These are phyloP conservation scores for Cuniculus paca DNA, from an alignment of 2,797 vertebrate species.

Conservation along the genomic window DNA sequence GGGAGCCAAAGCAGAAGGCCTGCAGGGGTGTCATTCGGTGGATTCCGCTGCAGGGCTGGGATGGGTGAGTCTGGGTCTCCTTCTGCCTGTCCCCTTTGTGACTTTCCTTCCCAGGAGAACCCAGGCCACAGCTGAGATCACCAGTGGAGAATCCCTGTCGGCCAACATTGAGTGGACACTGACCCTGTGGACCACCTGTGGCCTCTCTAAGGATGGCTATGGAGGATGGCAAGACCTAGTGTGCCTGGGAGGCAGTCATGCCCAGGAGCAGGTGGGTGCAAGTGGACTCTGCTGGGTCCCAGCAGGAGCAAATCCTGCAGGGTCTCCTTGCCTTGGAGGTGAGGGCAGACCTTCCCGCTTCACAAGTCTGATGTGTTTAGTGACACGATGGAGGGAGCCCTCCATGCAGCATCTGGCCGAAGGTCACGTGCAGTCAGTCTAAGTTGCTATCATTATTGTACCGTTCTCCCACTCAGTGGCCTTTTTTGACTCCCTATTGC, in stretches of 20 bases:
- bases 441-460: too few species aligned
- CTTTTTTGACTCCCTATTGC: background rate
- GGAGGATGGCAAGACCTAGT: slow-evolving; percentile 98
- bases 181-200: slow-evolving; percentile 97
- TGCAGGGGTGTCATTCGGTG: background rate
- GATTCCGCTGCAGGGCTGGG: background rate
- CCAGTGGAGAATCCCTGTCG: slow-evolving; percentile 92
- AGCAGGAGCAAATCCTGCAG: background rate
- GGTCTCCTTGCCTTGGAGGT: background rate
- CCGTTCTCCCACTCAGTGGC: background rate
- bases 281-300: background rate
- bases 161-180: slow-evolving; percentile 96
- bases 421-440: background rate
- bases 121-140: slow-evolving; percentile 94
- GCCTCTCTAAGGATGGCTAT: slow-evolving; percentile 94
- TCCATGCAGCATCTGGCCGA: background rate
- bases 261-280: slow-evolving; percentile 93
- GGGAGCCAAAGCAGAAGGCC: background rate
- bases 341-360: background rate
- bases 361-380: background rate
- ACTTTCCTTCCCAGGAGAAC: slow-evolving; percentile 90
- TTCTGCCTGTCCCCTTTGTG: background rate
- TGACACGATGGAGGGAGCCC: background rate
- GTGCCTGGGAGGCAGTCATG: slow-evolving; percentile 95
- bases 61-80: background rate